Evolutionary conservation across 2,113 vertebrate species (phyloP).

Genomic region (Pteropus alecto): DNA sequence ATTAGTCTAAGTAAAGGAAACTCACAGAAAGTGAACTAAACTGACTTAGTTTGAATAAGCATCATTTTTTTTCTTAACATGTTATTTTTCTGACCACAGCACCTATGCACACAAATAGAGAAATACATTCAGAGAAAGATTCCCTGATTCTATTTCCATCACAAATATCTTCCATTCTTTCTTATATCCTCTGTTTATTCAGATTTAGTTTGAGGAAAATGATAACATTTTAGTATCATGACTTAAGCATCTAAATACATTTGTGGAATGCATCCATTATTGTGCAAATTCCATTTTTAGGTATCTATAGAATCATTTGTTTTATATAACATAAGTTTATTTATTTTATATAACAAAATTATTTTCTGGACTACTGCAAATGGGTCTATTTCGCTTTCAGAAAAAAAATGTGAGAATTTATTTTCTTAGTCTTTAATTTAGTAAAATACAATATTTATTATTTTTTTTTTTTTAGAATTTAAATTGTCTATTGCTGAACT

Average conservation of each 20-base stretch:
- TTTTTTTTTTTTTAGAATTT: not conserved
- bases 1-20: not conserved
- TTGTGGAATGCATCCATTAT: not conserved
- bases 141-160: not conserved
- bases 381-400: not conserved
- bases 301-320: not conserved
- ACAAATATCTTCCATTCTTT: not conserved
- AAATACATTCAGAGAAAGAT: not conserved
- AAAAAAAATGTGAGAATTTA: not conserved
- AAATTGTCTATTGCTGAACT: not conserved
- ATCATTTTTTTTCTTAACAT: not conserved
- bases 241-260: not conserved
- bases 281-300: not conserved
- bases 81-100: not conserved
- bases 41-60: not conserved
- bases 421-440: not conserved
- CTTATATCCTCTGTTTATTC: not conserved
- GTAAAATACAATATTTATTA: not conserved
- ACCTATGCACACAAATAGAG: not conserved
- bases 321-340: not conserved
- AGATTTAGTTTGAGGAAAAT: not conserved
- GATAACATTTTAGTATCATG: not conserved
- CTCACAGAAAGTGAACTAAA: not conserved
- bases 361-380: not conserved
- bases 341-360: not conserved